Evolutionary conservation across 1,140 invertebrate species (phyloP).

Genomic region (Branchinecta lynchi): DNA sequence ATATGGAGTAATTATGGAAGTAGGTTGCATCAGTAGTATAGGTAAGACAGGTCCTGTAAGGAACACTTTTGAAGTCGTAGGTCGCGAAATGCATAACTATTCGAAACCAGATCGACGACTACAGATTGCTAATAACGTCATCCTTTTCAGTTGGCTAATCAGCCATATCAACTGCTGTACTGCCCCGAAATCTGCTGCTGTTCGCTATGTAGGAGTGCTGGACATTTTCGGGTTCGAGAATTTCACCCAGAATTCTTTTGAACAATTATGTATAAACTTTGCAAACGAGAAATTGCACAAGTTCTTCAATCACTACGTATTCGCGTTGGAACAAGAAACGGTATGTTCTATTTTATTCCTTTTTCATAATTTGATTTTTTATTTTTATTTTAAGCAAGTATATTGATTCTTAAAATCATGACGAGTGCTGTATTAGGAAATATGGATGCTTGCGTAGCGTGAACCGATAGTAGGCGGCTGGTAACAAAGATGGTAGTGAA

Average conservation of each 20-base stretch:
- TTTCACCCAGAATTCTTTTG: slow-evolving; percentile 82
- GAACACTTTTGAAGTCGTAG: no score
- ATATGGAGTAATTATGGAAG: no score
- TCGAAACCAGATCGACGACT: no score
- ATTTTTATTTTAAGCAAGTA: slow-evolving; percentile 18
- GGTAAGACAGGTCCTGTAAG: no score
- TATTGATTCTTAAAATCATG: no score
- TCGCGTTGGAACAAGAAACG: slow-evolving; percentile 77
- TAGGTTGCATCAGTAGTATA: no score
- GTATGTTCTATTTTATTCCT: slow-evolving; percentile 43
- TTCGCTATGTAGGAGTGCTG: slow-evolving; percentile 73
- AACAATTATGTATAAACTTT: slow-evolving; percentile 96
- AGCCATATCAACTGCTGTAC: slow-evolving; percentile 83
- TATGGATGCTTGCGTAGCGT: no score
- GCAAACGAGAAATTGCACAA: slow-evolving; percentile 97
- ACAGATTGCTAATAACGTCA: no score
- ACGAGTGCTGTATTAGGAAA: no score
- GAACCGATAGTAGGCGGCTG: no score
- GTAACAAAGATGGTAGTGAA: no score
- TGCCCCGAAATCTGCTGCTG: slow-evolving; percentile 60
- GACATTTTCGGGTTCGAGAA: slow-evolving; percentile 98
- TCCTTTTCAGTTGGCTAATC: slow-evolving; percentile 57
- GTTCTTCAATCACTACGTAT: slow-evolving; percentile 95
- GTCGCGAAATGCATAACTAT: no score
- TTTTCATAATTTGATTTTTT: slow-evolving; percentile 14